Percentiles rank a stretch among this genome's conserved stretches.
Conservation (phyloP, 1,140 invertebrate genomes). For the Melanaphis sacchari region DNA sequence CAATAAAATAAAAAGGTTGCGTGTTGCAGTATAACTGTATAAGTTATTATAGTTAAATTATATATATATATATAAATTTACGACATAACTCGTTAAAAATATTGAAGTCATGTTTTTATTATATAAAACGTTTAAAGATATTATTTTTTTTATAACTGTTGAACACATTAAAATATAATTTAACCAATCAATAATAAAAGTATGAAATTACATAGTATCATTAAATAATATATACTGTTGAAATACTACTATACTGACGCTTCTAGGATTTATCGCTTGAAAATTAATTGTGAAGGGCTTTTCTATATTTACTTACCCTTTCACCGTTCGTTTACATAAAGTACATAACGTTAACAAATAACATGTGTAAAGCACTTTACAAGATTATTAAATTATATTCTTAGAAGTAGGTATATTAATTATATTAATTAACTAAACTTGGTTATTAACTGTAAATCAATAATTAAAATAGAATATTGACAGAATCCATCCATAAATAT, state of each 20-base stretch:
- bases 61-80: background rate
- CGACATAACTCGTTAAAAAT: background rate
- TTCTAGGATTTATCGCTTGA: background rate
- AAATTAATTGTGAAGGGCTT: background rate
- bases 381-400: background rate
- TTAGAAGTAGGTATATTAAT: background rate
- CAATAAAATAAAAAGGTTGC: conserved; percentile 11
- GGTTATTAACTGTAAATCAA: background rate
- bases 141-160: background rate
- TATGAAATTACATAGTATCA: background rate
- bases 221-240: background rate
- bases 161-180: background rate
- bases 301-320: background rate
- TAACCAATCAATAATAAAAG: background rate
- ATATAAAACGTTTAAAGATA: background rate
- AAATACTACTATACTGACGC: background rate
- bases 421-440: background rate
- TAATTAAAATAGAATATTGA: background rate
- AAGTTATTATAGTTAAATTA: background rate
- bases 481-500: background rate
- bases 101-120: background rate
- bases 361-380: background rate
- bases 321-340: background rate
- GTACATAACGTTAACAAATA: background rate
- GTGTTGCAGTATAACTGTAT: too few relatives aligned